These are phyloP conservation scores for Procapra przewalskii DNA, from an alignment of 2,113 vertebrate species.

Conservation along the genomic window DNA sequence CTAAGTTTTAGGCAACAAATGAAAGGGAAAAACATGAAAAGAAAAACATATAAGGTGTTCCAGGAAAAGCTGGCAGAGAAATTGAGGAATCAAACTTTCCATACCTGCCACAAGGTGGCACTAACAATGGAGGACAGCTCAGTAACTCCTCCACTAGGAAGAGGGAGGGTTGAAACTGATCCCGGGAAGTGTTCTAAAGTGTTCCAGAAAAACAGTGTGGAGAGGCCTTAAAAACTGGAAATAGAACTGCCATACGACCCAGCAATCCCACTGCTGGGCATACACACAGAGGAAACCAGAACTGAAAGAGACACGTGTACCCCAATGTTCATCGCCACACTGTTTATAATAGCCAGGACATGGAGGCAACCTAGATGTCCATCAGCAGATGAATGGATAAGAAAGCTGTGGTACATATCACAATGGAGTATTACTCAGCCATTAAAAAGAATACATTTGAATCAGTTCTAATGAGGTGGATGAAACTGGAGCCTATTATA, in stretches of 20 bases:
- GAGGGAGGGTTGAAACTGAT: background rate
- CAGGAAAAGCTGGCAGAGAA: background rate
- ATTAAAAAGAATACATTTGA: background rate
- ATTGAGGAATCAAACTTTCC: background rate
- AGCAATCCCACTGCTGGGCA: background rate
- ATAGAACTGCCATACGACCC: background rate
- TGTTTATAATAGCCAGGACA: background rate
- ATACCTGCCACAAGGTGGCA: background rate
- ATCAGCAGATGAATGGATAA: background rate
- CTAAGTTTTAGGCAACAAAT: background rate
- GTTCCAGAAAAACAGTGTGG: background rate
- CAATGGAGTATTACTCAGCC: background rate
- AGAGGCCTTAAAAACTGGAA: background rate
- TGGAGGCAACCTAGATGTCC: background rate
- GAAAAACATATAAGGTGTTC: background rate
- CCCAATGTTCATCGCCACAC: background rate
- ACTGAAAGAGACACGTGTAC: background rate
- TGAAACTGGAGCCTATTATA: background rate
- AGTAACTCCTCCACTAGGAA: background rate
- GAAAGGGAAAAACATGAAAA: background rate
- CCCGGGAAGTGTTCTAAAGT: background rate
- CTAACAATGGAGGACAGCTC: constrained; percentile 17
- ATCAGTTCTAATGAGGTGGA: background rate
- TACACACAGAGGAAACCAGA: background rate
- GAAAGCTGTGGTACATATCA: background rate